Base-by-base conservation (phyloP, 2,797 vertebrate genomes). In the Pyrocephalus nanus region DNA sequence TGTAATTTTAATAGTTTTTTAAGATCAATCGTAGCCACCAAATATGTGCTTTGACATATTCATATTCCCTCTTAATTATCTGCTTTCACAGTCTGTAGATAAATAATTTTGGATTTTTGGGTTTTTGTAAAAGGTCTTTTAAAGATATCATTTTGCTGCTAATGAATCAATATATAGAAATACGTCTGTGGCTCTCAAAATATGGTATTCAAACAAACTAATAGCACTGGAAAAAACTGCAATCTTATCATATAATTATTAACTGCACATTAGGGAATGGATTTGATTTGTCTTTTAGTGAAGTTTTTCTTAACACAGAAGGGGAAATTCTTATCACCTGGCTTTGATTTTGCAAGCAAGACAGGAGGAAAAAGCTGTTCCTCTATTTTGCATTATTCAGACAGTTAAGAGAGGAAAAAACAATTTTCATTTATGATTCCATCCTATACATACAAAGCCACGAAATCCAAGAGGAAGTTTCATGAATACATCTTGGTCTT, bases 101-200 rank as follows among this genome's bases (percentile, higher is more conserved):
- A 93, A 86, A 45, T 47, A 78, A 86, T 61, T 74, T 45, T 92
- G 29, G 5, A 62, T 69, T 90, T 57, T 58, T n/a, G 4, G 15
- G 15, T 36, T 90, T 94, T 89, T 86, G 15, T 84, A 73, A 94
- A 78, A 92, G 12, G 3, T 16, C 9, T 70, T 91, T 83, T 73
- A 76, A 73, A 96, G 87, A 88, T 62, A n/a, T 7, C 22, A 65
- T 91, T 94, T 95, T 86, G 32, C 36, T 77, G 34, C 40, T 93
- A 95, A 95, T 89, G 84, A 92, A 53, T 96, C 78, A 96, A 94
- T 51, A 92, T 77, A 89, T 61, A 83, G 19, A 90, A 89, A 88
- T 71, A 60, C 67, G 17, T 75, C 55, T 75, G 15, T 21, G 20
- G 9, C 9, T 88, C 38, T 84, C 65, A 42, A 94, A 96, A 90